Base-by-base conservation (phyloP, 1,140 invertebrate genomes). In the Centruroides sculpturatus region DNA sequence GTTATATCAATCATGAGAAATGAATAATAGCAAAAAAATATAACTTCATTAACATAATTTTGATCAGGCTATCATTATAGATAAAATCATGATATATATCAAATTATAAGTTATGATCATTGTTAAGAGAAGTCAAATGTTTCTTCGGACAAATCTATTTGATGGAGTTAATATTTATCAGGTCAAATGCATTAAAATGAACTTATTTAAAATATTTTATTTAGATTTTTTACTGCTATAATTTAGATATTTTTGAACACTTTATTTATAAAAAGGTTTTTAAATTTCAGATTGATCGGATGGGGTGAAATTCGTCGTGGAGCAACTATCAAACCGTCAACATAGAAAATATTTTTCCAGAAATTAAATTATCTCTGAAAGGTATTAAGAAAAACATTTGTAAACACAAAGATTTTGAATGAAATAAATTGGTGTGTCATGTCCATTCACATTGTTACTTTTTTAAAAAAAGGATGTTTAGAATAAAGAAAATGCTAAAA, bases 301-400 rank as follows among this genome's bases (percentile, higher is more conserved):
- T 98, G 93, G 93, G 92, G 92, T 63, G 89, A 94, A 72, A 96
- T 96, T 75, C 83, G 88, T 71, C 86, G 89, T 70, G 92, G 92
- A 59, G 85, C 85, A 69, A 92, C 90, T 53, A 90, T 94, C 67
- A 83, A 88, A 74, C 87, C 88, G 8, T 41, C 41, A 41, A 6
- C 8, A 41, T 41, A 41, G 41, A 41, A 41, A 41, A 41, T 41
- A 41, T 41, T 41, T 41, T 41, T 41, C 10, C 48, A 41, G 41
- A 41, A 41, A 41, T 41, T 41, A 41, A 41, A 41, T 41, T 41
- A 41, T 41, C 41, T 8, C 8, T 41, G 8, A 41, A 8, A 41
- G 23, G 23, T 23, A 23, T 23, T 23, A 23, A 23, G 23, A 23
- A 23, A 23, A 23, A 23, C 23, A 23, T 23, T 23, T 23, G 23